Evolutionary conservation across 2,113 vertebrate species (phyloP).

Genomic region (Tetrax tetrax): DNA sequence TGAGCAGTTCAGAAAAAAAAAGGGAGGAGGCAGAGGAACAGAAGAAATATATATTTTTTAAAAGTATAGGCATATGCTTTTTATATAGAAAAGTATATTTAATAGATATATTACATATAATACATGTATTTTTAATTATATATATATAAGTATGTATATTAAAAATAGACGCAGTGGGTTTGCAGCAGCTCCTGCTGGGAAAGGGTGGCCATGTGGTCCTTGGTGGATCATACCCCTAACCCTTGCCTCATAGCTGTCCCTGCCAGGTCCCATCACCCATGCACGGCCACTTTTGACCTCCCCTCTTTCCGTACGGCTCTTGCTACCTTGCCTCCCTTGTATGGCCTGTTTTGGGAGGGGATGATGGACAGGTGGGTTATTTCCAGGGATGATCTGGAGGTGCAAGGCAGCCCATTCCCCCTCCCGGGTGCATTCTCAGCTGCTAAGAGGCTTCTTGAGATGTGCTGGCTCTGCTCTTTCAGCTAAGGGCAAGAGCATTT

Average conservation of each 20-base stretch:
- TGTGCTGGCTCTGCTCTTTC: conserved; percentile 52
- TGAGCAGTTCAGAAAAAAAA: background rate
- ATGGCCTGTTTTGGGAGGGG: conserved; percentile 75
- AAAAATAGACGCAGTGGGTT: background rate
- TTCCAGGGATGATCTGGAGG: conserved; percentile 77
- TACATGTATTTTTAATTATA: rapidly evolving
- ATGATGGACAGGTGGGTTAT: conserved; percentile 73
- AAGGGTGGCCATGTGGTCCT: background rate
- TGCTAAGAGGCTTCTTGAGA: conserved; percentile 73
- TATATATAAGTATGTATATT: background rate
- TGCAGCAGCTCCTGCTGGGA: background rate
- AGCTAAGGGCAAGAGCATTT: conserved; percentile 44
- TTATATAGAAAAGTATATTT: background rate
- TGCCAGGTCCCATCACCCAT: background rate
- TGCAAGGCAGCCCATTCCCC: conserved; percentile 77
- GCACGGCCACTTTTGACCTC: background rate
- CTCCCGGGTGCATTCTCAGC: conserved; percentile 81
- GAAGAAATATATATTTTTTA: background rate
- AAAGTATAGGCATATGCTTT: background rate
- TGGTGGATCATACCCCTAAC: background rate
- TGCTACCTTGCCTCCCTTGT: conserved; percentile 55
- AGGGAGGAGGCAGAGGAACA: background rate
- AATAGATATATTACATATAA: background rate
- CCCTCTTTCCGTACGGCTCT: rapidly evolving
- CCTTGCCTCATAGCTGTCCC: background rate